These are phyloP conservation scores for Chelonia mydas DNA, from an alignment of 2,797 vertebrate species.

Conservation along the genomic window DNA sequence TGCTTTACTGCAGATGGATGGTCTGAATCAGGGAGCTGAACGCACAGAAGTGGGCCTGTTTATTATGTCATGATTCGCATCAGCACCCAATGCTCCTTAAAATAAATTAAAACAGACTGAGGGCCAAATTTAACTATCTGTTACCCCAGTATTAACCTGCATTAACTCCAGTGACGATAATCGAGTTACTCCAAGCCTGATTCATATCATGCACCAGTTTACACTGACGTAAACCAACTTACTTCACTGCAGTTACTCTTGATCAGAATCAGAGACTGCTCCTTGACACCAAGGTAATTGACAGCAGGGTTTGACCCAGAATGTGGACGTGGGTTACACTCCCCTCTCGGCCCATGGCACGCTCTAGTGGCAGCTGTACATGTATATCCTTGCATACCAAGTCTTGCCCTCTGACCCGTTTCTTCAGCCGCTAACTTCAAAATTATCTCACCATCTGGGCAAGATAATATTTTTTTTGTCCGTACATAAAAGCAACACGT, in stretches of 20 bases:
- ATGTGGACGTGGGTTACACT: neutral
- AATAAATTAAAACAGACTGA: neutral
- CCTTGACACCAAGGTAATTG: neutral
- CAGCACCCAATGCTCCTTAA: neutral
- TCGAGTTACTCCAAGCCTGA: conserved; percentile 12
- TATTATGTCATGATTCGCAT: neutral
- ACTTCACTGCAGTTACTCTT: neutral
- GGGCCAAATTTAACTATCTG: neutral
- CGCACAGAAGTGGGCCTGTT: neutral
- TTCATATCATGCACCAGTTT: neutral
- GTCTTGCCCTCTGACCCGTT: neutral
- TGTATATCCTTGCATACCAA: neutral
- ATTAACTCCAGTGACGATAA: no score
- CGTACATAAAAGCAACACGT: neutral
- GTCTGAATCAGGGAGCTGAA: neutral
- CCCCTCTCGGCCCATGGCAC: neutral
- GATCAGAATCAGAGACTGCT: neutral
- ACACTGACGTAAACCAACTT: neutral
- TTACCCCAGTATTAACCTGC: neutral
- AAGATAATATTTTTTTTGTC: neutral
- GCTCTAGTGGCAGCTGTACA: neutral
- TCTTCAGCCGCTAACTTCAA: neutral
- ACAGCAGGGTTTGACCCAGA: neutral
- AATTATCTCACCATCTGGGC: neutral
- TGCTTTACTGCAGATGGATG: neutral